A percentile compares a stretch with the other conserved stretches of the same genome.
Evolutionary conservation across 2,797 vertebrate genomes (phyloP).

Genomic region (Channallabes apus): DNA sequence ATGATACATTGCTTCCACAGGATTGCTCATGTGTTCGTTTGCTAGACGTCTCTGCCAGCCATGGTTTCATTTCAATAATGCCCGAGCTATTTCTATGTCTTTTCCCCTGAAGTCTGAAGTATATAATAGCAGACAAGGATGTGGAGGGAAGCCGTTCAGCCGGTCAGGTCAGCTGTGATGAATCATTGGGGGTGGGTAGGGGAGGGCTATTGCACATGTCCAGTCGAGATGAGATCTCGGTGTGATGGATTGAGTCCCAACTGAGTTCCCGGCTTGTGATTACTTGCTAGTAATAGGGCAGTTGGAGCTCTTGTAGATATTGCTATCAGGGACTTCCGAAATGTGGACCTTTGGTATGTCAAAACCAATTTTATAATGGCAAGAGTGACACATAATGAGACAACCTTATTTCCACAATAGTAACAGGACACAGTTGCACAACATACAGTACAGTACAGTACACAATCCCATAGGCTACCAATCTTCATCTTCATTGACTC

Average conservation of each 20-base stretch:
- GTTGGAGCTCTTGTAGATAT: slow-evolving; percentile 20
- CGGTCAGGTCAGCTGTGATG: slow-evolving; percentile 49
- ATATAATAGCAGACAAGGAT: slow-evolving; percentile 35
- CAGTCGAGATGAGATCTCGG: slow-evolving; percentile 61
- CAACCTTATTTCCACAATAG: background rate
- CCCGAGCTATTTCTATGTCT: slow-evolving; percentile 1
- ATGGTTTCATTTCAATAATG: slow-evolving; percentile 17
- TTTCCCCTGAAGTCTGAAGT: slow-evolving; percentile 36
- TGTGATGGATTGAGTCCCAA: slow-evolving; percentile 54
- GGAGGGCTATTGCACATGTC: slow-evolving; percentile 44
- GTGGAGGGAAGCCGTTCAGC: slow-evolving; percentile 30
- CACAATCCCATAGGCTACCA: background rate
- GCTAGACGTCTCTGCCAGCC: slow-evolving; percentile 3
- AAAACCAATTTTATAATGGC: slow-evolving; percentile 1
- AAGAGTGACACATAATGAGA: background rate
- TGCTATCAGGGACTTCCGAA: slow-evolving; percentile 25
- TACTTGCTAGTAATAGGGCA: slow-evolving; percentile 40
- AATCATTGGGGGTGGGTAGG: slow-evolving; percentile 59
- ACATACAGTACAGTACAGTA: too few relatives aligned
- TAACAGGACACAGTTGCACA: background rate
- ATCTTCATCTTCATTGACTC: background rate
- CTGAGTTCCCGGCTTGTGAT: slow-evolving; percentile 47
- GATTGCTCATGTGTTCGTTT: background rate
- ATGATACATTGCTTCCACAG: background rate
- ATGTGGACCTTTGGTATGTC: background rate